phyloP scores from a whole-genome alignment of 2,888 invertebrate genomes.

The Drosophila maculinotata region DNA sequence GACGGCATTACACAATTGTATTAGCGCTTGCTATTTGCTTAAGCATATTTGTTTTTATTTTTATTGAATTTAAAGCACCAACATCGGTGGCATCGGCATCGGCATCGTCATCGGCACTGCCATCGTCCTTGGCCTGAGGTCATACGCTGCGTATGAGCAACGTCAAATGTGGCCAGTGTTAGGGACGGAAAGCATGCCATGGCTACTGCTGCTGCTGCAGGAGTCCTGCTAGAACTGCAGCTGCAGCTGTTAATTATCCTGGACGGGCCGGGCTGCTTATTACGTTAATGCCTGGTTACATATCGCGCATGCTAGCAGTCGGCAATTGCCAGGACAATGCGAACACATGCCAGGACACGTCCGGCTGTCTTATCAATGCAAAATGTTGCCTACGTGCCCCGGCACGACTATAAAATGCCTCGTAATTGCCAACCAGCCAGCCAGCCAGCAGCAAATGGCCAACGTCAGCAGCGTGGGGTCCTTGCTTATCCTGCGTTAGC shows the following conservation, averaged over 20 bases:
- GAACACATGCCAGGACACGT: constrained; percentile 49
- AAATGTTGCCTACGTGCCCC: constrained; percentile 65
- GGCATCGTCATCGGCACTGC: not conserved
- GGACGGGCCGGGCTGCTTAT: constrained; percentile 58
- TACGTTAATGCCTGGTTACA: constrained; percentile 72
- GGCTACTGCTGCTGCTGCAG: not conserved
- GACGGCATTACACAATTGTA: constrained; percentile 11
- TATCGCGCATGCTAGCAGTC: constrained; percentile 56
- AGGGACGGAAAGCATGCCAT: constrained; percentile 24
- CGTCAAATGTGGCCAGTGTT: constrained; percentile 14
- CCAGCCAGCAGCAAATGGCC: constrained; percentile 52
- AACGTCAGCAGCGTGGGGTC: constrained; percentile 36
- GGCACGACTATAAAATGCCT: constrained; percentile 45
- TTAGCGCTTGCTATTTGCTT: constrained; percentile 35
- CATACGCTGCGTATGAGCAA: constrained; percentile 47
- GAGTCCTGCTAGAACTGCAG: constrained; percentile 19
- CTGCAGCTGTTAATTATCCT: constrained; percentile 57
- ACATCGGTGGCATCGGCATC: constrained; percentile 2
- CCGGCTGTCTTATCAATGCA: constrained; percentile 57
- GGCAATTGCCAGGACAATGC: constrained; percentile 66
- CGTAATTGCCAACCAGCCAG: constrained; percentile 65
- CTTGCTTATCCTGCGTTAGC: constrained; percentile 30
- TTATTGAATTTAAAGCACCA: constrained; percentile 32
- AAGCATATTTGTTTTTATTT: constrained; percentile 38
- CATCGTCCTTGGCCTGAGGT: constrained; percentile 46